phyloP scores from a whole-genome alignment of 2,797 vertebrate genomes.

The Cetoscarus ocellatus region DNA sequence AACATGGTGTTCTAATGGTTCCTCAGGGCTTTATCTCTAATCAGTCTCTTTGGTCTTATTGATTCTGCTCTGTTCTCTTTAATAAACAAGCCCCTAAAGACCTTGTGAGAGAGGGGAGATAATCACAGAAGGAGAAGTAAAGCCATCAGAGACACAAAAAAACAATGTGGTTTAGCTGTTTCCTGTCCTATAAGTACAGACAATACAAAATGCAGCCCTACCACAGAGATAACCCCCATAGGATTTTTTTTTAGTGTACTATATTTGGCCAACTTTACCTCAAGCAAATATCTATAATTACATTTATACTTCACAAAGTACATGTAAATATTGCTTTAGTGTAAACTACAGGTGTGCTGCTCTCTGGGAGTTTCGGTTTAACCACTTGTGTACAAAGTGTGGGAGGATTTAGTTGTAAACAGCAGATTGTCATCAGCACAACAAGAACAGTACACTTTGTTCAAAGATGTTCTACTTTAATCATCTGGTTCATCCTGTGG shows the following conservation, averaged over 20 bases:
- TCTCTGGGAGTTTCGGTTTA: not conserved
- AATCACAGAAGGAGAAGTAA: not conserved
- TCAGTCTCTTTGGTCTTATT: slow-evolving; percentile 3
- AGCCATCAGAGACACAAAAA: not conserved
- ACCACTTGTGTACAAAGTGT: not conserved
- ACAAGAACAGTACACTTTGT: slow-evolving; percentile 10
- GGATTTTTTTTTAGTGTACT: not conserved
- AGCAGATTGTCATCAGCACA: not conserved
- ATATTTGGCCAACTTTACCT: not conserved
- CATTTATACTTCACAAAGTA: not conserved
- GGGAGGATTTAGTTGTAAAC: not conserved
- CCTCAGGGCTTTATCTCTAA: slow-evolving; percentile 3
- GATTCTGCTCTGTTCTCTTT: slow-evolving; percentile 15
- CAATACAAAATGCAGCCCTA: not conserved
- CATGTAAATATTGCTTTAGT: not conserved
- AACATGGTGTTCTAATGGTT: slow-evolving; percentile 6
- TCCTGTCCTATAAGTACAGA: slow-evolving; percentile 4
- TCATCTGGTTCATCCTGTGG: slow-evolving; percentile 10
- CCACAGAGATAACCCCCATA: too few species aligned
- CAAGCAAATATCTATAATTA: not conserved
- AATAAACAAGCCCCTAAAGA: slow-evolving; percentile 20
- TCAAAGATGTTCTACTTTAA: not conserved
- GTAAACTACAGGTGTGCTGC: not conserved
- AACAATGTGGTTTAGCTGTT: slow-evolving; percentile 13
- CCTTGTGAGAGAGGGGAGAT: not conserved